phyloP scores from a whole-genome alignment of 2,888 invertebrate genomes.

The Mesoligia furuncula region DNA sequence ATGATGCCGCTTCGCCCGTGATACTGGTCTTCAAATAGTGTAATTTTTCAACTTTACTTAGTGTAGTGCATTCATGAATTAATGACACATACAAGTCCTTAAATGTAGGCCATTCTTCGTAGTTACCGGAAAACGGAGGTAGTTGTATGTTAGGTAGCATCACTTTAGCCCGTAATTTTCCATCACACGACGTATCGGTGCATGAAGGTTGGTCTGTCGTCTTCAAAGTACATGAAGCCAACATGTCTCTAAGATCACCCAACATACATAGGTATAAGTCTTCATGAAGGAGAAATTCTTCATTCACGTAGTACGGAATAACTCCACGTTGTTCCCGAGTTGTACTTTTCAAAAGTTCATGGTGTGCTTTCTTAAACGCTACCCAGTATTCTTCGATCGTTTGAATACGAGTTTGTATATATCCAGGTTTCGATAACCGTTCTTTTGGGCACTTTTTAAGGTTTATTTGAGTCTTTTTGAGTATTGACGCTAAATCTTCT shows the following conservation, averaged over 20 bases:
- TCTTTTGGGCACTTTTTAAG: constrained; percentile 1
- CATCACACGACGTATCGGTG: neutral
- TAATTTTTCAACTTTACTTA: constrained; percentile 53
- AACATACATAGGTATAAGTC: neutral
- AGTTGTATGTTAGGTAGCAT: constrained; percentile 37
- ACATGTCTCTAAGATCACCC: neutral
- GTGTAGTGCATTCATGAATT: constrained; percentile 38
- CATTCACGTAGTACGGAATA: constrained; percentile 2
- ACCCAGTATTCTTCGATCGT: constrained; percentile 9
- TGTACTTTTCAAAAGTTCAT: constrained; percentile 1
- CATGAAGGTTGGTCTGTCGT: neutral
- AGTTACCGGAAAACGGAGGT: constrained; percentile 40
- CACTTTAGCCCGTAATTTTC: neutral
- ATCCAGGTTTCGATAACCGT: constrained; percentile 4
- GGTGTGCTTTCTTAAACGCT: constrained; percentile 9
- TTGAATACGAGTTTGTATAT: constrained; percentile 6
- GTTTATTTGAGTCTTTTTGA: constrained; percentile 10
- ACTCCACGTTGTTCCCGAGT: constrained; percentile 4
- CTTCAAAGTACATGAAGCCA: neutral
- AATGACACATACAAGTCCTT: constrained; percentile 53
- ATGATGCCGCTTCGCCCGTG: constrained; percentile 46
- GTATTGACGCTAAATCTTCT: too few relatives aligned
- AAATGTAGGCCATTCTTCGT: constrained; percentile 44
- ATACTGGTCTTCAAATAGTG: constrained; percentile 56
- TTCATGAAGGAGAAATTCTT: neutral